Conservation (phyloP, 1,140 invertebrate genomes). For the Trypoxylus dichotomus region DNA sequence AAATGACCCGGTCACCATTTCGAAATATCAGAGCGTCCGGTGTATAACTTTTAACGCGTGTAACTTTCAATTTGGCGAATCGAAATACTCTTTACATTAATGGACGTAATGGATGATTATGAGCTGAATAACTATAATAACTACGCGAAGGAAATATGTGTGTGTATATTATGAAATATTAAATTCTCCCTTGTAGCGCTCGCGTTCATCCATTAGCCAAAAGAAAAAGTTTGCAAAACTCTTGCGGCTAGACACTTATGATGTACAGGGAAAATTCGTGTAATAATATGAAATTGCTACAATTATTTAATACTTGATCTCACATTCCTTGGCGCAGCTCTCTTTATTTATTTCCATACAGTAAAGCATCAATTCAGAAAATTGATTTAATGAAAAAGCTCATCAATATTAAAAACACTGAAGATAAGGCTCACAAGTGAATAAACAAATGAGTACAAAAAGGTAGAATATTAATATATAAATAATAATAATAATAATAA, state of each 20-base stretch:
- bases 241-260: background rate
- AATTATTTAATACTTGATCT: background rate
- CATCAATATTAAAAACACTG: too few species aligned
- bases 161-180: conserved; percentile 18
- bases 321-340: too few species aligned
- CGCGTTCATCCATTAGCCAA: background rate
- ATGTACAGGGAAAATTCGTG: background rate
- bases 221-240: background rate
- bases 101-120: background rate
- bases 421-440: too few species aligned
- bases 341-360: too few species aligned
- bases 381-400: too few species aligned
- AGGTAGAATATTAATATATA: too few species aligned
- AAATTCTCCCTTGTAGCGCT: background rate
- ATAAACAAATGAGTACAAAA: too few species aligned
- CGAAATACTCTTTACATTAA: conserved; percentile 3
- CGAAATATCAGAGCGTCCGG: background rate
- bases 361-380: too few species aligned
- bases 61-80: conserved; percentile 23
- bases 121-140: conserved; percentile 12
- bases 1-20: background rate
- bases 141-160: background rate
- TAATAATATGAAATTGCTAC: background rate
- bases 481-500: too few species aligned
- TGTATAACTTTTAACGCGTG: background rate